phyloP scores from a whole-genome alignment of 2,888 invertebrate genomes.

The Thecophora atra region DNA sequence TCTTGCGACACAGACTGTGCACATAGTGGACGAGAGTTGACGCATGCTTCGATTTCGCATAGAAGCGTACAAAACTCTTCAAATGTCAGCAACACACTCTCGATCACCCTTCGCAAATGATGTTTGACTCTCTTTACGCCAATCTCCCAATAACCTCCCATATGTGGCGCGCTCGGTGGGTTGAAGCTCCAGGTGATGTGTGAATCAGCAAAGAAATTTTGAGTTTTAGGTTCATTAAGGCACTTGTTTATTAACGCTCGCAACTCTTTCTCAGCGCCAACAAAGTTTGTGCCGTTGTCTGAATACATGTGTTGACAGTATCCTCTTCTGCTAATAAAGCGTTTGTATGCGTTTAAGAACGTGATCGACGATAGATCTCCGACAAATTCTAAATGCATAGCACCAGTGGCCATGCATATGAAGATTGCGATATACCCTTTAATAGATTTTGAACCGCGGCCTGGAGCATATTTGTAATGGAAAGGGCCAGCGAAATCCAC shows the following conservation, averaged over 20 bases:
- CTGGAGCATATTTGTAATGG: neutral
- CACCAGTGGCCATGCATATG: slow-evolving; percentile 17
- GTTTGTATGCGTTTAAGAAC: slow-evolving; percentile 17
- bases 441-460: neutral
- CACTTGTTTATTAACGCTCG: neutral
- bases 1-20: neutral
- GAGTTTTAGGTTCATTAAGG: neutral
- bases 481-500: slow-evolving; percentile 2
- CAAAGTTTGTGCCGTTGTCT: slow-evolving; percentile 25
- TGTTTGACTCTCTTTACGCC: slow-evolving; percentile 21
- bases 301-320: slow-evolving; percentile 8
- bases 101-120: slow-evolving; percentile 3
- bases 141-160: slow-evolving; percentile 31
- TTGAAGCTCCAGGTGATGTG: slow-evolving; percentile 8
- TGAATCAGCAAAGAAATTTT: slow-evolving; percentile 4
- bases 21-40: slow-evolving; percentile 18
- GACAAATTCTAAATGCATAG: slow-evolving; percentile 32
- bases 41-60: slow-evolving; percentile 13
- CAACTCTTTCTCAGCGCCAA: slow-evolving; percentile 20
- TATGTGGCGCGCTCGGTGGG: slow-evolving; percentile 16
- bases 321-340: slow-evolving; percentile 11
- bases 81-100: neutral
- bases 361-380: slow-evolving; percentile 9
- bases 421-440: slow-evolving; percentile 25
- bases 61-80: neutral